Evolutionary conservation across 2,797 vertebrate species (phyloP).

Genomic region (Rhadinocentrus ornatus): DNA sequence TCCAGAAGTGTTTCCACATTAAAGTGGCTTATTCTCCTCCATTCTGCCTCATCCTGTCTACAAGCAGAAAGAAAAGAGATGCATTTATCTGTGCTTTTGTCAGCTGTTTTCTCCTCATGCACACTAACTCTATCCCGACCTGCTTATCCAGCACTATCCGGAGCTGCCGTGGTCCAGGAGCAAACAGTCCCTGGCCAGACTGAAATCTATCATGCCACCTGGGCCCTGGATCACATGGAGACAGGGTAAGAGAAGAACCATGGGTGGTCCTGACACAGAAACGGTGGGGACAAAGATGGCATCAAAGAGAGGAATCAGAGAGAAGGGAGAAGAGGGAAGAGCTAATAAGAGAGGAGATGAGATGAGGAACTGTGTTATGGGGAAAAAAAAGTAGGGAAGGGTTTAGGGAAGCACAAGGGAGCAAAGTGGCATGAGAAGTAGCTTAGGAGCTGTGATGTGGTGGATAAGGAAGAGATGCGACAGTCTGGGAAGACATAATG

Average conservation of each 20-base stretch:
- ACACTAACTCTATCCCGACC: slow-evolving; percentile 46
- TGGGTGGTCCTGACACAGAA: slow-evolving; percentile 29
- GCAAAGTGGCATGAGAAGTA: slow-evolving; percentile 27
- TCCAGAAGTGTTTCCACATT: slow-evolving; percentile 38
- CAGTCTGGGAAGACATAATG: slow-evolving; percentile 31
- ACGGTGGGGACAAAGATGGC: not conserved
- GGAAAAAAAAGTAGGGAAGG: not conserved
- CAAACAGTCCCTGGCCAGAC: slow-evolving; percentile 41
- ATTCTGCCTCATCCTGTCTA: not conserved
- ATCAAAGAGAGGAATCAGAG: slow-evolving; percentile 24
- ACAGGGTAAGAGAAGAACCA: slow-evolving; percentile 10
- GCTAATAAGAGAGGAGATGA: slow-evolving; percentile 17
- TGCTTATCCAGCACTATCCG: slow-evolving; percentile 67
- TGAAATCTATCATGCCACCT: slow-evolving; percentile 65
- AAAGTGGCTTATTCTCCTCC: slow-evolving; percentile 53
- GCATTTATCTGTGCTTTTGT: slow-evolving; percentile 56
- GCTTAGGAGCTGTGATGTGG: slow-evolving; percentile 34
- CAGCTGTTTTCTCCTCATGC: slow-evolving; percentile 60
- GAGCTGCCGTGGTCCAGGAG: slow-evolving; percentile 36
- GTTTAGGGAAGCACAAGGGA: slow-evolving; percentile 1
- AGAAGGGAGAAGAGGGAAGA: slow-evolving; percentile 18
- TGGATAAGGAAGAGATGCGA: slow-evolving; percentile 29
- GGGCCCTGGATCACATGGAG: slow-evolving; percentile 51
- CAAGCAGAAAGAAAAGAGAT: slow-evolving; percentile 25
- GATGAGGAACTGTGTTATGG: slow-evolving; percentile 2